Evolutionary conservation across 2,797 vertebrate species (phyloP).

Genomic region (Sebastes reedi): DNA sequence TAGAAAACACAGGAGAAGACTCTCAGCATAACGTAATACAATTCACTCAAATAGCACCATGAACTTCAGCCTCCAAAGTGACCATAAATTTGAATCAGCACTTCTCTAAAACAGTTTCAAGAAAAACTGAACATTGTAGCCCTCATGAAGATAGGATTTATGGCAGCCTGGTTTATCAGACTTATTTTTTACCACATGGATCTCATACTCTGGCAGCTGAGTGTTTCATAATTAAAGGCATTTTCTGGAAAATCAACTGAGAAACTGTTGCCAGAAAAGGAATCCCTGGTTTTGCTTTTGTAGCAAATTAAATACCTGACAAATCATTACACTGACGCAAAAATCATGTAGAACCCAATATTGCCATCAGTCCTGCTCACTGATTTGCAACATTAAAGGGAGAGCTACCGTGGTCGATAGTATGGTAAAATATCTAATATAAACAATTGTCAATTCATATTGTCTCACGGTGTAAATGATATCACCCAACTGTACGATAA

Average conservation of each 20-base stretch:
- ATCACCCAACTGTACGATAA: too few relatives aligned
- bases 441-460: too few relatives aligned
- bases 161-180: not conserved
- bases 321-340: not conserved
- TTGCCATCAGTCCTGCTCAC: not conserved
- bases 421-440: not conserved
- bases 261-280: not conserved
- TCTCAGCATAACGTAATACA: not conserved
- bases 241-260: not conserved
- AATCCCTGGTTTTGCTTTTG: not conserved
- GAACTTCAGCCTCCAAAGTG: not conserved
- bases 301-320: not conserved
- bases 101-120: not conserved
- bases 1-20: too few relatives aligned
- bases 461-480: too few relatives aligned
- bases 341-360: not conserved
- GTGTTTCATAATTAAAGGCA: not conserved
- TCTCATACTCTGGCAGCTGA: not conserved
- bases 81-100: not conserved
- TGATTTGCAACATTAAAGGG: not conserved
- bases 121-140: not conserved
- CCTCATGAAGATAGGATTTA: not conserved
- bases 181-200: not conserved
- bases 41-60: not conserved
- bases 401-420: not conserved